These are phyloP conservation scores for Chrysemys picta DNA, from an alignment of 2,113 vertebrate species.

Conservation along the genomic window DNA sequence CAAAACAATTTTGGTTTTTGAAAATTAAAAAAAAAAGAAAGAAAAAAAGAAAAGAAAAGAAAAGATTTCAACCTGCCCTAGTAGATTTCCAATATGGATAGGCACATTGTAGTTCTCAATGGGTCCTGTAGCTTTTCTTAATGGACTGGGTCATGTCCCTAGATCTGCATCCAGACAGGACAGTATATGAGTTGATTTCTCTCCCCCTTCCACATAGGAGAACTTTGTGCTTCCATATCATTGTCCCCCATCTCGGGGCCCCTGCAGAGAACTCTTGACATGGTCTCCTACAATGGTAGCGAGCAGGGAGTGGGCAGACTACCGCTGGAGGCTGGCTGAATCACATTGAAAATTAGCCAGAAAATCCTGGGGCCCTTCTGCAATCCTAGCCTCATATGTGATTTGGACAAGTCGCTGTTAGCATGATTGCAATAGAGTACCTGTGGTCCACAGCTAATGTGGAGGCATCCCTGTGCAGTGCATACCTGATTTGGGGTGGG, in stretches of 20 bases:
- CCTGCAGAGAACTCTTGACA: not conserved
- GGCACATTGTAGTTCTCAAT: not conserved
- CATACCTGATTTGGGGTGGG: not conserved
- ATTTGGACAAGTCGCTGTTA: not conserved
- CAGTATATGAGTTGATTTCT: not conserved
- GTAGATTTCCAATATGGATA: not conserved
- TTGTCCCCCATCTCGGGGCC: not conserved
- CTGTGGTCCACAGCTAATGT: not conserved
- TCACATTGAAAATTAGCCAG: not conserved
- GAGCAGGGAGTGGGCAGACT: not conserved
- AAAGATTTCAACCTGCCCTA: not conserved
- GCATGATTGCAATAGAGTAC: not conserved
- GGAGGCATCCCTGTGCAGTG: not conserved
- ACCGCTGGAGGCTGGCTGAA: not conserved
- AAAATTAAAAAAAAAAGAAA: not conserved
- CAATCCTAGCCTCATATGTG: not conserved
- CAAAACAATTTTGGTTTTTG: not conserved
- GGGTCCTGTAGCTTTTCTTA: not conserved
- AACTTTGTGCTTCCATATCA: rapidly evolving
- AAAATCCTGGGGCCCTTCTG: not conserved
- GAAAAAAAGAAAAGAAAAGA: not conserved
- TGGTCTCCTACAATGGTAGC: not conserved
- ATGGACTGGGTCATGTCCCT: rapidly evolving
- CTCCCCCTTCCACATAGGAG: not conserved
- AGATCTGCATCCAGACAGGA: not conserved